Evolutionary conservation across 2,113 vertebrate species (phyloP), one percentile per base, ranked within the genome.

Genomic region (Lutjanus erythropterus): DNA sequence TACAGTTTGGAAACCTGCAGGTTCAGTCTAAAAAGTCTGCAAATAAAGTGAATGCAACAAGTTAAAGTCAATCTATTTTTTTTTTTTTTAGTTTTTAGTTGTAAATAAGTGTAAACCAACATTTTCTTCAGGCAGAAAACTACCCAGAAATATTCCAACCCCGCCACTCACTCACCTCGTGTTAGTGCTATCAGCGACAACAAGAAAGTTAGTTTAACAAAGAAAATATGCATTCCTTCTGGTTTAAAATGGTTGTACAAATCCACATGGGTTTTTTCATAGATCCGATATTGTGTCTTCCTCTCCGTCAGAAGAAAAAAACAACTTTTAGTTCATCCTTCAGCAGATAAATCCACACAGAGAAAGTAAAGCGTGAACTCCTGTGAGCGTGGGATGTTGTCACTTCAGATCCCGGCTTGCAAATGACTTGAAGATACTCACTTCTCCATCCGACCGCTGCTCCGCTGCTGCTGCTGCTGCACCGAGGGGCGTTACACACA

Each of bases 211-310:
- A 95, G 87, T 89, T 92, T 93, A 66, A 86, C 92, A 78, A 92
- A 87, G 77, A 95, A 91, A 87, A 91, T 89, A 94, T 93, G 86
- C 95, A 95, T 95, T 94, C 95, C 95, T 95, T 89, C 92, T 84
- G 90, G 66, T 92, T 93, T 89, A 86, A 91, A 87, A 81, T 52
- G 71, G 76, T 81, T 85, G 53, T 85, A 87, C 65, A 84, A 87
- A 88, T 93, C 95, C 94, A 91, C 93, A 80, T 79, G 89, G 86
- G 82, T 89, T 86, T 92, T 92, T 87, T 93, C 93, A 94, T 95
- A 95, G 89, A 95, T 94, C 94, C 94, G 88, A 87, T 83, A 59
- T 49, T 58, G 76, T 78, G 86, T 88, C 83, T 75, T 74, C 83
- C 75, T 76, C 73, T 50, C 47, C 37, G 73, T 56, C 1, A 78